Percentiles rank a stretch among this genome's conserved stretches.
Evolutionary conservation across 2,113 vertebrate genomes (phyloP).

Genomic region (Solea solea): DNA sequence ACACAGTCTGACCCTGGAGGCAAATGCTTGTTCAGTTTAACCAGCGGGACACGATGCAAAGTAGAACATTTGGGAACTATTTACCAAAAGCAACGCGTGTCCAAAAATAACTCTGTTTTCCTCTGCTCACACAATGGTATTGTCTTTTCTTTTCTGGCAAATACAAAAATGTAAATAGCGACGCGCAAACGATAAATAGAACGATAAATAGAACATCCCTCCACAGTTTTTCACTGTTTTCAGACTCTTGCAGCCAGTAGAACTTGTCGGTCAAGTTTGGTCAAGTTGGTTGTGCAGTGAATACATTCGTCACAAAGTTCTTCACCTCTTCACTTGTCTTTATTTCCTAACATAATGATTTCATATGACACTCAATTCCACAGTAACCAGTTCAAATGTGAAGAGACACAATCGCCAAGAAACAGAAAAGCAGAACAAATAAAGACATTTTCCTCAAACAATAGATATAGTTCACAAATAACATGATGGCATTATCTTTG

Average conservation of each 20-base stretch:
- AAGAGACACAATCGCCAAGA: background rate
- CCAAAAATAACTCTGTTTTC: background rate
- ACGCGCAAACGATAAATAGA: too few species aligned
- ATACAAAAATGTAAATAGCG: too few species aligned
- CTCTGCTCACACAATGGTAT: background rate
- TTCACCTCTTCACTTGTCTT: slow-evolving; percentile 44
- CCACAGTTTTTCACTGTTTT: too few species aligned
- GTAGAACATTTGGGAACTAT: slow-evolving; percentile 31
- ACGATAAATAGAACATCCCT: too few species aligned
- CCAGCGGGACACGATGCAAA: slow-evolving; percentile 5
- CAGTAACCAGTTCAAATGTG: too few species aligned
- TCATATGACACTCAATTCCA: too few species aligned
- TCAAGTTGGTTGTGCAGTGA: background rate
- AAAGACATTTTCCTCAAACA: too few species aligned
- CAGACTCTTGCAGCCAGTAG: too few species aligned
- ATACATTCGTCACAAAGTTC: background rate
- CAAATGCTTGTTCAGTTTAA: background rate
- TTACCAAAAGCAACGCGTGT: slow-evolving; percentile 8
- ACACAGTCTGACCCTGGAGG: background rate
- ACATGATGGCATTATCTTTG: too few species aligned
- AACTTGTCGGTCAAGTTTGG: too few species aligned
- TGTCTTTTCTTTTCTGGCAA: too few species aligned
- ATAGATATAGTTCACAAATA: too few species aligned
- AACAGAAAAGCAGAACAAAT: background rate
- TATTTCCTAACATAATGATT: background rate